A percentile compares a stretch with the other conserved stretches of the same genome.
These are phyloP conservation scores for Florisuga fusca DNA, from an alignment of 2,797 vertebrate species.

Conservation along the genomic window DNA sequence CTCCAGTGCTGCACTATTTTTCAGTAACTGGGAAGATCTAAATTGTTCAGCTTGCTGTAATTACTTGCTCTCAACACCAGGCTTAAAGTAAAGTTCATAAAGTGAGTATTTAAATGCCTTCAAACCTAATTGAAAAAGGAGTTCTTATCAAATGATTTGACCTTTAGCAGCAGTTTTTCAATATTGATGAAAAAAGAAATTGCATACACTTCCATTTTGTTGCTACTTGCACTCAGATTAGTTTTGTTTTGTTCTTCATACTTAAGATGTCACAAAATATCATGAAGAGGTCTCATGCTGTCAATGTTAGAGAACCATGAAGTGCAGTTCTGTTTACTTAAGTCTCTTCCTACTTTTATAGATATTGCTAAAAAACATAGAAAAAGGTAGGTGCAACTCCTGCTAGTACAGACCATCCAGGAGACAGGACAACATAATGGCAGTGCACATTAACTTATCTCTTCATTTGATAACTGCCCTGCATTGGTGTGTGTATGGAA, in stretches of 20 bases:
- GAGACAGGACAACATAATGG: background rate
- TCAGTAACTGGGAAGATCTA: background rate
- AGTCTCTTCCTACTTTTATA: background rate
- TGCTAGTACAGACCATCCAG: background rate
- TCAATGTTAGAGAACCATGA: background rate
- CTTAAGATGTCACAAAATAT: background rate
- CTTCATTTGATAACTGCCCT: background rate
- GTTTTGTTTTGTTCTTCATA: background rate
- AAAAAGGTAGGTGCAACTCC: background rate
- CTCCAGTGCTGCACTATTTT: background rate
- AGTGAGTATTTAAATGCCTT: background rate
- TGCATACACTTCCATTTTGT: background rate
- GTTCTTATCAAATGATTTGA: background rate
- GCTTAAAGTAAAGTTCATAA: background rate
- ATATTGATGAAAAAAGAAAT: background rate
- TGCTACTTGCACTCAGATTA: background rate
- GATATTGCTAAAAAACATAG: background rate
- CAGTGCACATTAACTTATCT: background rate
- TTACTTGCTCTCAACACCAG: background rate
- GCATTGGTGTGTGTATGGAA: no score
- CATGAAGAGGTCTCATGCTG: background rate
- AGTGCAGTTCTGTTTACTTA: background rate
- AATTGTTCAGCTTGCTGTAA: background rate
- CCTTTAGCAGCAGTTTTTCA: background rate
- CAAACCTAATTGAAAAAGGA: background rate